phyloP scores from a whole-genome alignment of 2,797 vertebrate species.

The Argentina silus region DNA sequence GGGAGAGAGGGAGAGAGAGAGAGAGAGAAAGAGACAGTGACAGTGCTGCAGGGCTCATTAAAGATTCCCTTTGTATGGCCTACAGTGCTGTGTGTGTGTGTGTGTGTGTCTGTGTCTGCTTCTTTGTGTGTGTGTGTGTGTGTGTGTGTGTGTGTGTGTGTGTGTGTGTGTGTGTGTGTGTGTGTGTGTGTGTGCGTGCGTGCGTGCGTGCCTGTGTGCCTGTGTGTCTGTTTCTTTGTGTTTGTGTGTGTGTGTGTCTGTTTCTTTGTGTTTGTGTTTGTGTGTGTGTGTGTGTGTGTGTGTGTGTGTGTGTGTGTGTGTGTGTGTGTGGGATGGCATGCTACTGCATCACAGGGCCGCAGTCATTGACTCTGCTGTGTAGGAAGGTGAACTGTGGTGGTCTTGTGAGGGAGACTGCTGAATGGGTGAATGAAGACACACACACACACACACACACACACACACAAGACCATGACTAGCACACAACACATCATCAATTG shows the following conservation, averaged over 20 bases:
- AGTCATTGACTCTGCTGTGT: no score
- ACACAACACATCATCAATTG: no score
- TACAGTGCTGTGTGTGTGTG: conserved; percentile 30
- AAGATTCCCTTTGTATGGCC: conserved; percentile 62
- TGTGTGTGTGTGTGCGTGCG: conserved; percentile 13
- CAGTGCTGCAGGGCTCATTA: conserved; percentile 59
- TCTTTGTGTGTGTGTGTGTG: no score
- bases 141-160: background rate
- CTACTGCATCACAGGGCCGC: no score
- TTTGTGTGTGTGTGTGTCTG: background rate
- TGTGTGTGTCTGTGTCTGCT: conserved; percentile 22
- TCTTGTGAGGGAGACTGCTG: background rate
- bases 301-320: no score
- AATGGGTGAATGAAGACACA: no score
- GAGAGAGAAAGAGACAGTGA: conserved; percentile 9
- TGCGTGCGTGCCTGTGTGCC: no score
- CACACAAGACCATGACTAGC: no score
- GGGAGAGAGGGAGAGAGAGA: conserved; percentile 10
- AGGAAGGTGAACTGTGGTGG: conserved; percentile 6
- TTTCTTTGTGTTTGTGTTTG: background rate
- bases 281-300: conserved; percentile 5
- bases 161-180: conserved; percentile 3
- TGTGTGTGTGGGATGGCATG: no score
- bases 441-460: no score
- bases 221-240: no score